Evolutionary conservation across 2,113 vertebrate genomes (phyloP), one percentile per base, ranked within the genome.

Genomic region (Labeo rohita): DNA sequence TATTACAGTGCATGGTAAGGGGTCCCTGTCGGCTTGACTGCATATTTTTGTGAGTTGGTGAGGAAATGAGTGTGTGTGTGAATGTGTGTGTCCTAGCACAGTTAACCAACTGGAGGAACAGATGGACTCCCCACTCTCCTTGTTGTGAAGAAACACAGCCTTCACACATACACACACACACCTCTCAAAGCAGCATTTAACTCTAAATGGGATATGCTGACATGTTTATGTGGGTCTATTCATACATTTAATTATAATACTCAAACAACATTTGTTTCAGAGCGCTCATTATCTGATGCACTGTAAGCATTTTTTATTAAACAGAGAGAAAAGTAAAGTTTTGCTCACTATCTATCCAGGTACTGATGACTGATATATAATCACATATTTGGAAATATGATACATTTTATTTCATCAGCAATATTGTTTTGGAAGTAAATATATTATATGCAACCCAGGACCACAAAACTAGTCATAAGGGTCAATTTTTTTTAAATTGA

Each of bases 61-160:
- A 75, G 43, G 54, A 73, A 73, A 74, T 82, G 54, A 74, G 50
- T 4, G 6, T 54, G 66, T 1, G 65, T 72, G 63, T 59, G 78
- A 61, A 72, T 52, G 87, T 28, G 56, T 47, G 81, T 75, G 65
- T 86, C 73, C 63, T 84, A 86, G 43, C 85, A 86, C 82, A 88
- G 80, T 84, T 88, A 87, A 86, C 84, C 87, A 86, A 88, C 89
- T 88, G 84, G 84, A 88, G 86, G 89, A 84, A 89, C 89, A 89
- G 89, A 89, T 89, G 89, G 89, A 89, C 85, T 87, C 86, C 85
- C 72, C 78, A 87, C 81, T 86, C 50, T 84, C 65, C 87, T 84
- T 84, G 76, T 87, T 89, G 84, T 87, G 86, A 86, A 82, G 70
- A 86, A 80, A 77, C 59, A 80, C 84, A 86, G 75, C 56, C 18